Percentiles rank a stretch among this genome's conserved stretches.
Evolutionary conservation across 1,140 invertebrate species (phyloP).

Genomic region (Eumeta japonica): DNA sequence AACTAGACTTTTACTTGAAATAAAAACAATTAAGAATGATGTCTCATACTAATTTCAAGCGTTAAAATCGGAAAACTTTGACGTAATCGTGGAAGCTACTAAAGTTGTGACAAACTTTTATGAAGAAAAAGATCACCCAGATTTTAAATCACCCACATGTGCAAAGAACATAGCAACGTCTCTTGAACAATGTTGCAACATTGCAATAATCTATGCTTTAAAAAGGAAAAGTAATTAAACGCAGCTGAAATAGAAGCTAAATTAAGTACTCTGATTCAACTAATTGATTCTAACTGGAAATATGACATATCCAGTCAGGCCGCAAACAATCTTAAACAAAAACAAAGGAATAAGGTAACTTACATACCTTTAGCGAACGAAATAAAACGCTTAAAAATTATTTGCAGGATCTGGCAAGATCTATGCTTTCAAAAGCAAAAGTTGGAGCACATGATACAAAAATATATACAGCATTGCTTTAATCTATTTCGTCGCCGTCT

Average conservation of each 20-base stretch:
- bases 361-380: too few species aligned
- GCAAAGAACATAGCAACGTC: conserved; percentile 16
- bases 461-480: too few species aligned
- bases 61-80: conserved; percentile 14
- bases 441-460: too few species aligned
- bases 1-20: conserved; percentile 11
- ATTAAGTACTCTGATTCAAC: conserved; percentile 10
- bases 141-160: conserved; percentile 13
- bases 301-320: too few species aligned
- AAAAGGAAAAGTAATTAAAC: conserved; percentile 3
- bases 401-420: too few species aligned
- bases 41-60: conserved; percentile 11
- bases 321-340: too few species aligned
- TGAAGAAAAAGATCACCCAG: conserved; percentile 7
- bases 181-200: conserved; percentile 18
- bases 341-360: too few species aligned
- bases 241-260: conserved; percentile 9
- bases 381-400: too few species aligned
- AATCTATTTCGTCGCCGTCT: too few species aligned
- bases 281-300: conserved; percentile 11
- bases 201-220: conserved; percentile 13
- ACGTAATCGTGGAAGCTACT: conserved; percentile 12
- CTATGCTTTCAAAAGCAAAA: too few species aligned
- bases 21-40: conserved; percentile 9
- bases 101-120: conserved; percentile 12